Evolutionary conservation across 2,888 invertebrate genomes (phyloP), one percentile per base, ranked within the genome.

Genomic region (Periphyllus acericola): DNA sequence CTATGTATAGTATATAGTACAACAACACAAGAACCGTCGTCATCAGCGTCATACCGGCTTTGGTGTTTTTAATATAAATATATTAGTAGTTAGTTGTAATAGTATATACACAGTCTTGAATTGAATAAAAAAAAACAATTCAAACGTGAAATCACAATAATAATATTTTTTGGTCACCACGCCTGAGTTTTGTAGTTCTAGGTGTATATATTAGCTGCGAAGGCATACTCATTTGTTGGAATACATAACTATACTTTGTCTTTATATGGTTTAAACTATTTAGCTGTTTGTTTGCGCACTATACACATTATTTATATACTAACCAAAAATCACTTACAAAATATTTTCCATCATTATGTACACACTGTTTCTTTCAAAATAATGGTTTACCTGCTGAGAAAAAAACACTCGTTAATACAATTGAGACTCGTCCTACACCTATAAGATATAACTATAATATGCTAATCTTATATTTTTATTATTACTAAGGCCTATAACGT

Each of bases 21-120:
- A 71, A 74, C 40, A 74, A 83, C 55, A 83, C 83, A 75, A 74
- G 55, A 72, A 75, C 74, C 74, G 79, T 60, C 55, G 74, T 74
- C 83, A 25, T 55, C 81, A 40, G 46, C 32, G 81, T 82, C 11
- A 46, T 80, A 80, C 80, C 82, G 52, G 52, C 68, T 36, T 52
- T 36, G 52, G 17, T 72, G 21, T 52, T 46, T 46, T 14, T 46
- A 14, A 82, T 25, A 68, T 25, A 52, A 14, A 40, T 71, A 34
- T 82, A 68, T 68, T 68, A 68, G 29, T 0, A 60, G 11, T 46
- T 68, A 71, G 52, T n/a, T 52, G 17, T 82, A 40, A 36, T 68
- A 78, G 21, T 80, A 32, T 52, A 46, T 46, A 19, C 14, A 60
- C 9, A 32, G 34, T 21, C 19, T 72, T 72, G 60, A 66, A 36